These are phyloP conservation scores for Peromyscus nudipes DNA, from an alignment of 2,797 vertebrate species.

Conservation along the genomic window DNA sequence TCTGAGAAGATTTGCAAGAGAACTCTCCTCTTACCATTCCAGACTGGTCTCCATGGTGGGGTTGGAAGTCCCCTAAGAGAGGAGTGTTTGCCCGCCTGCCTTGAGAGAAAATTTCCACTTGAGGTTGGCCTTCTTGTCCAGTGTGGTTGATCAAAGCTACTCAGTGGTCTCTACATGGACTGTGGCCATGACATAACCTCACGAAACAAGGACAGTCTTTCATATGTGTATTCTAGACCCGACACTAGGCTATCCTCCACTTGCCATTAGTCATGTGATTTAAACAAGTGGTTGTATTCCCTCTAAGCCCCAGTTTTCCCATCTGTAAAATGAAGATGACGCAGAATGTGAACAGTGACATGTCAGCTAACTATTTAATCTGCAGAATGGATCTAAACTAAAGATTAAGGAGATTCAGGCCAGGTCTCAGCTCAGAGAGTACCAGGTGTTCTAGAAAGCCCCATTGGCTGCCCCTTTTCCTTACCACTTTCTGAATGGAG, in stretches of 20 bases:
- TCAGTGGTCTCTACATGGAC: background rate
- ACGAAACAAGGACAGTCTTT: background rate
- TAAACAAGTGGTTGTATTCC: rapidly evolving
- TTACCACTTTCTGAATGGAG: background rate
- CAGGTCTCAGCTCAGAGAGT: background rate
- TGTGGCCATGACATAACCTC: background rate
- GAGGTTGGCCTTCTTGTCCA: background rate
- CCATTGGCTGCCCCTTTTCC: background rate
- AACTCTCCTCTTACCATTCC: background rate
- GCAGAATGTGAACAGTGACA: background rate
- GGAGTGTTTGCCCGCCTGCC: background rate
- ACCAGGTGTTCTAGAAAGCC: background rate
- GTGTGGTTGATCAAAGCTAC: background rate
- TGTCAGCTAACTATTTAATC: background rate
- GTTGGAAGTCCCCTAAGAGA: background rate
- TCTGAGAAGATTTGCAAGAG: background rate
- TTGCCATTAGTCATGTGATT: background rate
- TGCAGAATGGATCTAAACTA: background rate
- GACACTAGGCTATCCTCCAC: background rate
- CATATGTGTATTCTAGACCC: background rate
- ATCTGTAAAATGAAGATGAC: background rate
- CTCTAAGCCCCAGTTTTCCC: background rate
- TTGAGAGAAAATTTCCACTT: background rate
- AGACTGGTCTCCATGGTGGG: background rate
- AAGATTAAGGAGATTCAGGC: background rate